Percentiles rank a stretch among this genome's conserved stretches.
phyloP scores from a whole-genome alignment of 2,113 vertebrate genomes.

The Megalops atlanticus region DNA sequence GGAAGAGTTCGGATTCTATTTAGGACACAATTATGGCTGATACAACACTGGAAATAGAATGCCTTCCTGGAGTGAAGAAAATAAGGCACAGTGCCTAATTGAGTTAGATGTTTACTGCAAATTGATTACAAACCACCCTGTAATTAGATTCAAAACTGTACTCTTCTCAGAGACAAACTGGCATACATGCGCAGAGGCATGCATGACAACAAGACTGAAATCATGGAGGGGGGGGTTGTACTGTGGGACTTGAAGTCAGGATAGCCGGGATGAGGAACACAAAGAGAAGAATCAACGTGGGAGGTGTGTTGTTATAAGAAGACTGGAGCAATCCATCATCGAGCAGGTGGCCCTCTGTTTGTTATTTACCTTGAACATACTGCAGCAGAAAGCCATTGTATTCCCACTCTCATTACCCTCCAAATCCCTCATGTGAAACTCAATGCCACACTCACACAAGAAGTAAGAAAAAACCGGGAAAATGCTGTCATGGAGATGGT shows the following conservation, averaged over 20 bases:
- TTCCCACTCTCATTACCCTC: constrained; percentile 3
- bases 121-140: background rate
- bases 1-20: background rate
- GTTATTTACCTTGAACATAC: constrained; percentile 1
- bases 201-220: background rate
- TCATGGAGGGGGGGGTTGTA: background rate
- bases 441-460: background rate
- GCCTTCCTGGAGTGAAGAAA: constrained; percentile 8
- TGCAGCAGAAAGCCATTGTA: background rate
- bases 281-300: background rate
- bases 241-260: background rate
- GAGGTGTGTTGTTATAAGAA: constrained; percentile 2
- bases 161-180: background rate
- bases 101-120: background rate
- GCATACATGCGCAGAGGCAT: background rate
- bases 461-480: constrained; percentile 10
- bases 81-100: constrained; percentile 12
- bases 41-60: constrained; percentile 5
- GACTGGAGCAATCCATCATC: constrained; percentile 2
- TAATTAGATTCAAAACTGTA: background rate
- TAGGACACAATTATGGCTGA: constrained; percentile 20
- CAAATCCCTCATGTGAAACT: background rate
- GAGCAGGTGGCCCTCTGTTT: constrained; percentile 3
- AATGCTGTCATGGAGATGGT: background rate
- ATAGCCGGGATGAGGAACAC: background rate